These are phyloP conservation scores for Vombatus ursinus DNA, from an alignment of 2,113 vertebrate genomes.

Conservation along the genomic window DNA sequence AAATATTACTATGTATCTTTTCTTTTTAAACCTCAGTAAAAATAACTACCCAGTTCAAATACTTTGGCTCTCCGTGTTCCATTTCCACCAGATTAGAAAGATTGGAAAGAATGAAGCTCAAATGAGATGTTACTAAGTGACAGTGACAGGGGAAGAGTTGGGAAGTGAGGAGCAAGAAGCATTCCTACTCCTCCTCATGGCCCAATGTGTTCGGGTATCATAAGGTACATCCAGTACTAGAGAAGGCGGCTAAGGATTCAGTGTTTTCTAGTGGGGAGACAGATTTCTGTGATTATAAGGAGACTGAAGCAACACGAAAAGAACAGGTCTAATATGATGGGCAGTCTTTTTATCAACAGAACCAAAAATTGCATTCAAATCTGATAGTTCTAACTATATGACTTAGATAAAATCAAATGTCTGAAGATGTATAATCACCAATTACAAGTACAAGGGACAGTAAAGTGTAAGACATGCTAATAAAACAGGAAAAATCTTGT, in stretches of 20 bases:
- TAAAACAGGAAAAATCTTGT: neutral
- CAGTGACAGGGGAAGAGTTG: neutral
- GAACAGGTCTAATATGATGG: neutral
- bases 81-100: neutral
- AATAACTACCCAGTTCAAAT: neutral
- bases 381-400: neutral
- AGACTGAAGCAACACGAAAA: neutral
- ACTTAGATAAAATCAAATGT: neutral
- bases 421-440: neutral
- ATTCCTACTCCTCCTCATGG: neutral
- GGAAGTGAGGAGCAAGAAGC: neutral
- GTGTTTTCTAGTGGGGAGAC: neutral
- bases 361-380: neutral
- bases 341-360: neutral
- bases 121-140: neutral
- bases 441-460: neutral
- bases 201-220: neutral
- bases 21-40: neutral
- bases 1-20: neutral
- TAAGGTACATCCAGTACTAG: neutral
- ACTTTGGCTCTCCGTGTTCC: neutral
- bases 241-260: neutral
- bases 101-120: neutral
- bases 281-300: neutral
- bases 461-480: neutral